These are phyloP conservation scores for Nautilus pompilius DNA, from an alignment of 1,140 invertebrate species.

Conservation along the genomic window DNA sequence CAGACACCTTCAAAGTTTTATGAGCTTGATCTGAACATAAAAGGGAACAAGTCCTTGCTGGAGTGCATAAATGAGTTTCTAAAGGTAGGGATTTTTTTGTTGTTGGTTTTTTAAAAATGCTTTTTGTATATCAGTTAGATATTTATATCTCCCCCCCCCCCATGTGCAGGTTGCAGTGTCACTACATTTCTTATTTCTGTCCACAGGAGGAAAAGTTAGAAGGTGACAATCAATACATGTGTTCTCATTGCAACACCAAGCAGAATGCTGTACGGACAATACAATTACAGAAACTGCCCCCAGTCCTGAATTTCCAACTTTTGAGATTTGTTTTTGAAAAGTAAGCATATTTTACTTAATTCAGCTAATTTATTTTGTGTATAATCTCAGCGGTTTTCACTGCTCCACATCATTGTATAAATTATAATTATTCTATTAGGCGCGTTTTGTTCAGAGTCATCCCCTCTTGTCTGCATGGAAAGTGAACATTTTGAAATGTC, in stretches of 20 bases:
- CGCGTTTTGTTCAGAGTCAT: background rate
- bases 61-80: constrained; percentile 67
- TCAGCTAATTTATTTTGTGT: background rate
- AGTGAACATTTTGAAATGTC: too few relatives aligned
- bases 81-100: constrained; percentile 41
- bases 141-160: too few relatives aligned
- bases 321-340: constrained; percentile 69
- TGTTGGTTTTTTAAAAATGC: too few relatives aligned
- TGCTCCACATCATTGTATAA: background rate
- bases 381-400: background rate
- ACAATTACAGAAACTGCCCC: constrained; percentile 63
- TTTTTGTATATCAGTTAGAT: too few relatives aligned
- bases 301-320: constrained; percentile 70
- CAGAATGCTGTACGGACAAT: constrained; percentile 66
- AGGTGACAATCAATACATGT: constrained; percentile 68
- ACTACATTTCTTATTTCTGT: too few relatives aligned
- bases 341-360: constrained; percentile 55
- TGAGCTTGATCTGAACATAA: constrained; percentile 67
- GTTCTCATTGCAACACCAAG: constrained; percentile 63
- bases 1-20: constrained; percentile 64
- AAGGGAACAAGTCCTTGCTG: constrained; percentile 60
- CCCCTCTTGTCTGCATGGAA: too few relatives aligned
- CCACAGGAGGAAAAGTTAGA: constrained; percentile 65
- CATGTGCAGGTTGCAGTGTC: too few relatives aligned
- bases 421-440: background rate